Evolutionary conservation across 2,888 invertebrate genomes (phyloP), one percentile per base, ranked within the genome.

Genomic region (Halocaridina rubra): DNA sequence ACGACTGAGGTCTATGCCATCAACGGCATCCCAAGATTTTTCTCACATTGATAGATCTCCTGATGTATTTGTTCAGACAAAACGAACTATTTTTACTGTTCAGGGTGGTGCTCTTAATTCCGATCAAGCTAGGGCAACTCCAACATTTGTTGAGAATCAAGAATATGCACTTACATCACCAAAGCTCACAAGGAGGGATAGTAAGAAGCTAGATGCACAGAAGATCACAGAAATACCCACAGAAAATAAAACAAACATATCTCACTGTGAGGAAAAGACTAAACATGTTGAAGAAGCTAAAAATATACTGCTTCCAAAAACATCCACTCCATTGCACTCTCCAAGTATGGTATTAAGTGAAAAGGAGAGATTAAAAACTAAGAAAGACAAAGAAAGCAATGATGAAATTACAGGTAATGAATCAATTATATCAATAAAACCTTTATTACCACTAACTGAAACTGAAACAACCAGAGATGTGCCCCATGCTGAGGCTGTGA

Each of bases 21-120:
- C 67, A 3, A 13, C 29, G 24, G 19, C 30, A 10, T 2, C 67
- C 19, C 29, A 27, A 4, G 53, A 64, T 19, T 27, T 53, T 8
- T 19, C 39, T 5, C 39, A 76, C 16, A 29, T 32, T 2, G 82
- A 86, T 19, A 64, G 59, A 30, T 79, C 82, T 61, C 80, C 80
- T 1, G 85, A 87, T 33, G 77, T 87, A n/a, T 87, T 87, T 72
- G 87, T 87, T 2, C 80, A 85, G 2, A 87, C 87, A 1, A 85
- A 87, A 24, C 71, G 87, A 24, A 87, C 87, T 7, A 87, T 87
- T 10, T 87, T 87, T 27, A 87, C 87, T 2, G 78, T 86, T 16
- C 79, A 80, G 19, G 84, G 79, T 27, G 75, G 75, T 32, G 61
- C 33, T 24, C 29, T 33, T 46, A 80, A 80, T 69, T 75, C 80